Evolutionary conservation across 2,888 invertebrate species (phyloP), one percentile per base, ranked within the genome.

Genomic region (Halictus ligatus): DNA sequence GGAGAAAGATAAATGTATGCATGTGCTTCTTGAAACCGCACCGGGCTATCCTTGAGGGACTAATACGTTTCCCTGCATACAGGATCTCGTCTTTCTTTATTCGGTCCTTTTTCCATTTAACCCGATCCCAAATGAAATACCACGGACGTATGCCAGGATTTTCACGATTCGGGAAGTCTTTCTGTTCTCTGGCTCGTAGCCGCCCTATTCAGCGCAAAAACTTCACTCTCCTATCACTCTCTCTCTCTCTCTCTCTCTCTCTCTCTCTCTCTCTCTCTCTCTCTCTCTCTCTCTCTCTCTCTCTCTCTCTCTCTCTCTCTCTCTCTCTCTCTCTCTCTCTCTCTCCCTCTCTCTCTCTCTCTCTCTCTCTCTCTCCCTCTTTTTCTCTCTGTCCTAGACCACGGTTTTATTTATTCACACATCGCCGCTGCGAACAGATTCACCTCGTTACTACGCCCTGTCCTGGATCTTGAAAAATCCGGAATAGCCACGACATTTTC

Each of bases 1-100:
- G 69, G 77, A 67, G 73, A 84, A 84, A 88, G 87, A 86, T 73
- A 86, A 81, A 82, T 80, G 79, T 74, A 80, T 76, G 72, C 78
- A 29, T 67, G 67, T 67, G 35, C 35, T 67, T 67, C 74, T 80
- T 48, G 71, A 78, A 80, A 71, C 75, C 75, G 43, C 71, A 35
- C 43, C 21, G 54, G 13, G 29, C n/a, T 35, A 67, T 43, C 58
- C 80, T 75, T 75, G 46, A 54, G 85, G 81, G 81, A 85, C 81
- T 81, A 76, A 78, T 81, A 85, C 86, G 81, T 86, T 86, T 79
- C 76, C 81, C 71, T 50, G 60, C 81, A 81, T 54, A 60, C 75
- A 76, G 64, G 75, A 67, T 64, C 67, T 54, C 78, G 75, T 50
- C 58, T 74, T 81, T 85, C 74, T 75, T 79, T 69, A 46, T 74